Conservation (phyloP, 2,113 vertebrate species). For the Macrotus californicus region DNA sequence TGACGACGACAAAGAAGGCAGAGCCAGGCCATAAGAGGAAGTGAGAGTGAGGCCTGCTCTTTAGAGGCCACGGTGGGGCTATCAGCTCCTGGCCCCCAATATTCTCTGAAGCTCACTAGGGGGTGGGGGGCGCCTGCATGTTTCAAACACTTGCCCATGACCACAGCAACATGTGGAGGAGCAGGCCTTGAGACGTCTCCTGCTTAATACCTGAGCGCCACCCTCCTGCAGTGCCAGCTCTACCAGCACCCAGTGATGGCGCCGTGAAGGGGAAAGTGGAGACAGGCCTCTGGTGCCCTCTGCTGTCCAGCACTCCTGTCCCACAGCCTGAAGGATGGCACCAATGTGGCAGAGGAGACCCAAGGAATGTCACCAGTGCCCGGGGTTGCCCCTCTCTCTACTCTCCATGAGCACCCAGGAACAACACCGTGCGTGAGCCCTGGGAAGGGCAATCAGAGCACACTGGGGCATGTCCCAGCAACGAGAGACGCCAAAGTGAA, state of each 20-base stretch:
- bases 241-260: background rate
- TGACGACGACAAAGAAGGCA: background rate
- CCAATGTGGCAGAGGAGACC: background rate
- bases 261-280: background rate
- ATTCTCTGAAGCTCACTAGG: background rate
- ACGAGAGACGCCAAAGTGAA: background rate
- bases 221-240: background rate
- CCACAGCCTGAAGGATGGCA: background rate
- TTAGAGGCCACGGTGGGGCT: background rate
- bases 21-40: background rate
- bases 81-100: background rate
- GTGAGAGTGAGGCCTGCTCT: background rate
- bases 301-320: slow-evolving; percentile 37
- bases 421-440: rapidly evolving
- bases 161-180: background rate
- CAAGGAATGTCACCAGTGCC: no score
- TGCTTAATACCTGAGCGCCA: background rate
- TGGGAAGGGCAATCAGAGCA: background rate
- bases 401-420: background rate
- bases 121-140: no score
- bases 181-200: background rate
- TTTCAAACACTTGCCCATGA: background rate
- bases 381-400: background rate
- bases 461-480: rapidly evolving
- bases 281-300: slow-evolving; percentile 67